Conservation (phyloP, 2,797 vertebrate genomes). For the Huso huso region DNA sequence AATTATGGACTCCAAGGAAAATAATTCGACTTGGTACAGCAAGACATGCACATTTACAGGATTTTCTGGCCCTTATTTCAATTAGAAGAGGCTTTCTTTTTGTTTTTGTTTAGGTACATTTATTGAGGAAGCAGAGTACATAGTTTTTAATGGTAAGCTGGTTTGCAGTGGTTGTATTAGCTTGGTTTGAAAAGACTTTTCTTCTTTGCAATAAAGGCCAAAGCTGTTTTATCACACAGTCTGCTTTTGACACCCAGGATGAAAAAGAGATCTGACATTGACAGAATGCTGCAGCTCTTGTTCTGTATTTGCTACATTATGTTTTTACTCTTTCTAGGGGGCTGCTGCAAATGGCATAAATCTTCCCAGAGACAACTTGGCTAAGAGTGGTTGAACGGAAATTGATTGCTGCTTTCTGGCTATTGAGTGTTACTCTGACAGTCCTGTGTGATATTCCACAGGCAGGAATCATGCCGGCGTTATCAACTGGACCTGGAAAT, state of each 20-base stretch:
- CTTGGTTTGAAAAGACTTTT: too few species aligned
- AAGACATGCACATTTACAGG: neutral
- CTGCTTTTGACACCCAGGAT: too few species aligned
- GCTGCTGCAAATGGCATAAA: conserved; percentile 42
- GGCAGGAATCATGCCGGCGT: conserved; percentile 77
- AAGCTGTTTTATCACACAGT: too few species aligned
- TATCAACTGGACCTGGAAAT: conserved; percentile 73
- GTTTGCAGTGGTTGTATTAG: too few species aligned
- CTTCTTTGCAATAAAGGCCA: neutral
- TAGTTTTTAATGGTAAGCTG: too few species aligned
- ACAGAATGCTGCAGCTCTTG: neutral
- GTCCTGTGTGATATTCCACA: conserved; percentile 40
- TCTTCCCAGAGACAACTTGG: conserved; percentile 35
- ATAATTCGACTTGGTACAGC: neutral
- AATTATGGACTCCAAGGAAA: neutral
- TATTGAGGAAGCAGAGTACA: too few species aligned
- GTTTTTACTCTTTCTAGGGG: conserved; percentile 61
- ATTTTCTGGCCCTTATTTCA: conserved; percentile 21
- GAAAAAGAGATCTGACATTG: too few species aligned
- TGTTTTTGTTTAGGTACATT: too few species aligned
- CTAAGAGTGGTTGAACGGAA: conserved; percentile 35
- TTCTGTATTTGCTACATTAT: conserved; percentile 35
- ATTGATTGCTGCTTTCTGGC: conserved; percentile 34
- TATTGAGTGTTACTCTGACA: conserved; percentile 34
- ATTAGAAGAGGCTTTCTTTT: neutral